Conservation (phyloP, 2,113 vertebrate genomes). For the Heterocephalus glaber region DNA sequence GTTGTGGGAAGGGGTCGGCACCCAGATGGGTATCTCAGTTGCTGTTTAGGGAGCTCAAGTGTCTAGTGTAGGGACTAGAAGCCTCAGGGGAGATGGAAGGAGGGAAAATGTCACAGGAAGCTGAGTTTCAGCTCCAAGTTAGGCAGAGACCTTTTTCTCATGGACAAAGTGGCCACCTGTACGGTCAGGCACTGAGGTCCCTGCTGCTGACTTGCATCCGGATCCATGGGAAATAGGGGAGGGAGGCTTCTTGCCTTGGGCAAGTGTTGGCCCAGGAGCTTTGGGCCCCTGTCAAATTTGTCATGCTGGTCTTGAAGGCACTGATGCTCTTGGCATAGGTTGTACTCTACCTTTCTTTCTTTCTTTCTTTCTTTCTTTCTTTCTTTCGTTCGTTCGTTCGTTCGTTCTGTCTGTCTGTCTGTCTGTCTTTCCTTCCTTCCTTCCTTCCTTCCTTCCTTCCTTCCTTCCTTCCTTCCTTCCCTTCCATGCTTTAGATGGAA, state of each 20-base stretch:
- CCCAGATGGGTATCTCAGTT: not conserved
- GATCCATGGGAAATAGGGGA: not conserved
- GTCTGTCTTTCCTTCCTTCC: no score
- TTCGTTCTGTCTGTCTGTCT: no score
- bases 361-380: no score
- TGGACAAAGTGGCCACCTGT: not conserved
- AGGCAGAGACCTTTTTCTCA: not conserved
- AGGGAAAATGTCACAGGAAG: conserved; percentile 26
- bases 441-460: no score
- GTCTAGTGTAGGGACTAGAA: not conserved
- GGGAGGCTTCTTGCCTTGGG: not conserved
- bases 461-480: no score
- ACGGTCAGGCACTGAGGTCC: not conserved
- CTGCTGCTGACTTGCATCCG: not conserved
- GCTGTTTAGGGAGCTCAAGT: not conserved
- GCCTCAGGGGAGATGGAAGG: not conserved
- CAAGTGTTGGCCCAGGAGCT: not conserved
- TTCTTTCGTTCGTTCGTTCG: no score
- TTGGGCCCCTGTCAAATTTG: not conserved
- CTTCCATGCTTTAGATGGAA: not conserved
- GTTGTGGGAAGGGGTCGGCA: not conserved
- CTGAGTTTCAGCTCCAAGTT: conserved; percentile 40
- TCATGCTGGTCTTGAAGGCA: not conserved
- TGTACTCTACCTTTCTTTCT: not conserved
- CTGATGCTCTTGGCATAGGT: not conserved